phyloP scores from a whole-genome alignment of 2,888 invertebrate genomes.

The Piscicola geometra region DNA sequence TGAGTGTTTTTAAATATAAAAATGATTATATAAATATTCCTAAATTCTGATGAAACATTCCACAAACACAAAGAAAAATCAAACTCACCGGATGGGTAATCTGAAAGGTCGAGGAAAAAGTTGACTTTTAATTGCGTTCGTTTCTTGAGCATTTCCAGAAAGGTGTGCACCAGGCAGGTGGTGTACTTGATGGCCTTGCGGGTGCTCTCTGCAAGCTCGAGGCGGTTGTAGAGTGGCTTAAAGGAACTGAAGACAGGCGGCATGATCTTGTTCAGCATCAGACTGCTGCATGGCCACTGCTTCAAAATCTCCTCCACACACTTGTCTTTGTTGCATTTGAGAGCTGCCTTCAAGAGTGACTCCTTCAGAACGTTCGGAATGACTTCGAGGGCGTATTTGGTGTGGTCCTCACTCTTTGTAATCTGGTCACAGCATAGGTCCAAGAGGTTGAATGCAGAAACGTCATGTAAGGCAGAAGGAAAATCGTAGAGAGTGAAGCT shows the following conservation, averaged over 20 bases:
- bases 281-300: conserved; percentile 48
- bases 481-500: conserved; percentile 31
- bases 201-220: conserved; percentile 46
- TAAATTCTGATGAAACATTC: too few species aligned
- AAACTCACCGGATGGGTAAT: conserved; percentile 50
- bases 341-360: conserved; percentile 48
- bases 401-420: conserved; percentile 47
- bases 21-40: too few species aligned
- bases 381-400: conserved; percentile 42
- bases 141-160: conserved; percentile 50
- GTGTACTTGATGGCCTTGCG: conserved; percentile 50
- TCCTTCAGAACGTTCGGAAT: conserved; percentile 47
- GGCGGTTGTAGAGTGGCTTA: conserved; percentile 46
- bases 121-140: conserved; percentile 47
- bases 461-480: background rate
- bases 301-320: conserved; percentile 49
- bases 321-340: conserved; percentile 47
- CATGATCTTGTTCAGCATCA: conserved; percentile 48
- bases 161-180: conserved; percentile 51
- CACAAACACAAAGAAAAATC: background rate
- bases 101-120: conserved; percentile 50
- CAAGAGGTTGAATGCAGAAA: conserved; percentile 45
- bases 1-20: too few species aligned
- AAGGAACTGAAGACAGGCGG: conserved; percentile 48
- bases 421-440: conserved; percentile 48